Conservation (phyloP, 2,888 invertebrate genomes). For the Willowsia nigromaculata region DNA sequence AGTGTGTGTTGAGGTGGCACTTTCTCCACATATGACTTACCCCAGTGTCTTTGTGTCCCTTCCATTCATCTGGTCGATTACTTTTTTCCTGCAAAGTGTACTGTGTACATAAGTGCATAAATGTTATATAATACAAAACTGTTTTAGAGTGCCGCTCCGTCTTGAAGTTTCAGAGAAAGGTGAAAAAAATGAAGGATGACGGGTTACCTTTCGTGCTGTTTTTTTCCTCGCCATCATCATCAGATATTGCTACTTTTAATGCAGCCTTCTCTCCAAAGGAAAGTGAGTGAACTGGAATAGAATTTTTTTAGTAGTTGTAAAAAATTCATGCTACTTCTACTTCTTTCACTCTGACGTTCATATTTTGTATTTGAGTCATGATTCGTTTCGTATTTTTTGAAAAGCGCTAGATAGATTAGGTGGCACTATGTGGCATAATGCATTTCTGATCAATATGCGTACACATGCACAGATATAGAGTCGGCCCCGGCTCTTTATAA, state of each 20-base stretch:
- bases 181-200: conserved; percentile 43
- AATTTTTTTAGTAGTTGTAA: neutral
- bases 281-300: conserved; percentile 25
- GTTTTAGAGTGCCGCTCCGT: neutral
- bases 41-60: neutral
- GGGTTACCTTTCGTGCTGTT: neutral
- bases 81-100: neutral
- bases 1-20: too few species aligned
- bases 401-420: neutral
- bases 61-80: conserved; percentile 42
- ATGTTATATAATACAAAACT: neutral
- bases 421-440: neutral
- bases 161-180: neutral
- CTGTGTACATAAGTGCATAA: neutral
- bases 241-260: neutral
- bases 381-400: neutral
- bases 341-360: neutral
- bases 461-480: too few species aligned
- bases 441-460: too few species aligned
- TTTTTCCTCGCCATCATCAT: neutral
- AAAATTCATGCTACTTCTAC: conserved; percentile 6
- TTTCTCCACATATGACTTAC: too few species aligned
- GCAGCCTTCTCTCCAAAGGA: neutral
- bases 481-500: too few species aligned
- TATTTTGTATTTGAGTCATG: conserved; percentile 1